Base-by-base conservation (phyloP, 2,113 vertebrate genomes). In the Channa argus region DNA sequence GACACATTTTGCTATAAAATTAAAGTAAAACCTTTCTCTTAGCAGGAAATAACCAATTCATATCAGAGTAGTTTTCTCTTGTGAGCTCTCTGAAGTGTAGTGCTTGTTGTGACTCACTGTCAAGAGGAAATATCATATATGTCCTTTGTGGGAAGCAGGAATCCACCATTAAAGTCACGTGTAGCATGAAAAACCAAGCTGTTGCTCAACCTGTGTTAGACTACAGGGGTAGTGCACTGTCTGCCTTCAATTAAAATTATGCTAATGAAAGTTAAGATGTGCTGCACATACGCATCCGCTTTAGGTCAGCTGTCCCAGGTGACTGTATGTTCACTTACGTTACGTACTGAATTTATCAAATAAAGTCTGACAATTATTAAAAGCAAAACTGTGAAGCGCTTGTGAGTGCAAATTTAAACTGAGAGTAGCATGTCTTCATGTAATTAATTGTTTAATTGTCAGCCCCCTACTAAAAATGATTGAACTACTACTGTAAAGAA, bases 121-220 rank as follows among this genome's bases (percentile, higher is more conserved):
- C 49, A 55, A 85, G 85, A 63, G 78, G 82, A 85, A 84, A 82
- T 71, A 77, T 53, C 83, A 77, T 79, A 83, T 56, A 47, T 81
- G 81, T 84, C 86, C 72, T 36, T 51, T 37, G 47, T 46, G 41
- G 54, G 66, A 68, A 39, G 41, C 70, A 41, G 53, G 33, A 54
- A 54, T 45, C 51, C 41, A 38, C 2, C 13, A 24, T 63, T 54
- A 53, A 14, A 56, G 67, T 74, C 61, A 53, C 37, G 52, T 81
- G 56, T 24, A 60, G 37, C 65, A 61, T 54, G 47, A 72, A 50
- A 71, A 61, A 44, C 34, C 43, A 43, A 43, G 76, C 61, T 51
- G 50, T 5, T 37, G 24, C 50, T 60, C 75, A 62, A 70, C 64
- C 67, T 43, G 49, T 12, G 43, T 52, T 33, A 3, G 46, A 34